Base-by-base conservation (phyloP, 2,888 invertebrate species). In the Linhomoeus sp. region DNA sequence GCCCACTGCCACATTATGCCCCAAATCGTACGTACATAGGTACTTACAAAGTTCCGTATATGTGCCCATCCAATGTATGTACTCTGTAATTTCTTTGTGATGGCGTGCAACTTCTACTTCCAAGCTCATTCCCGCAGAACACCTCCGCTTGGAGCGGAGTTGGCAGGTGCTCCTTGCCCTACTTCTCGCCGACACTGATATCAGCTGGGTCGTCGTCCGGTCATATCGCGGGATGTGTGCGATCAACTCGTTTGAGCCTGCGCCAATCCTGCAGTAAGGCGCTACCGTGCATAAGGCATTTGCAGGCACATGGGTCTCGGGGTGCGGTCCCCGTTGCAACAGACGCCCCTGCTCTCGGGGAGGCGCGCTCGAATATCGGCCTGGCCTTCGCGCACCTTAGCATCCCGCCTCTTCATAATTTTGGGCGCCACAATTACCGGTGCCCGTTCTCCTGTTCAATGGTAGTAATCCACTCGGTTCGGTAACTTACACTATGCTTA, bases 101-200 rank as follows among this genome's bases (percentile, higher is more conserved):
- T n/a, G n/a, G n/a, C n/a, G n/a, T n/a, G n/a, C n/a, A n/a, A n/a
- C n/a, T n/a, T n/a, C n/a, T n/a, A n/a, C 49, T 43, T 43, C n/a
- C 20, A 15, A 50, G 17, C 46, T 49, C 49, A 55, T 41, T 24
- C 40, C 25, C 14, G 53, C 52, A 5, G 42, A 19, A 39, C 47
- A 50, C 17, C 20, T 22, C 14, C 24, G 41, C 35, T 48, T 36
- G 25, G 53, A 53, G 24, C 44, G 50, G 17, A 38, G 40, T 51
- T 68, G 68, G 43, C 53, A 76, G 9, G 64, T 87, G 87, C 1
- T 73, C 73, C 0, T 84, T 86, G 19, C 74, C 78, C 60, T 88
- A 85, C 2, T 75, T 75, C 25, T 79, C 67, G 25, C 74, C 71
- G 0, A 80, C 75, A 25, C 76, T 75, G 57, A 77, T 78, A 51